Base-by-base conservation (phyloP, 2,797 vertebrate genomes). In the Geotria australis region DNA sequence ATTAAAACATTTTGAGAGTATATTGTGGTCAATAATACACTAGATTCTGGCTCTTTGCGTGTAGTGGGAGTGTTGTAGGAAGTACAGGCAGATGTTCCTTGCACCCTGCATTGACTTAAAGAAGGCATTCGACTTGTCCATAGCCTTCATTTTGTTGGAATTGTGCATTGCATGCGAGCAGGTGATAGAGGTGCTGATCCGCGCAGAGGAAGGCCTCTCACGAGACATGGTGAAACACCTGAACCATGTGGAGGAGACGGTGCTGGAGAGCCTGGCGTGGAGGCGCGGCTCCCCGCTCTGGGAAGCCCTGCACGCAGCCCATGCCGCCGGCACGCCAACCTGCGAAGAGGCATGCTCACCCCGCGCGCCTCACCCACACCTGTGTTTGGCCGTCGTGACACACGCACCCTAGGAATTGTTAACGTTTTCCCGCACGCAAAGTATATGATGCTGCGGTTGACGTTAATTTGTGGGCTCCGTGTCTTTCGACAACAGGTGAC, bases 171-270 rank as follows among this genome's bases (percentile, higher is more conserved):
- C 38, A 24, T 38, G 24, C 4, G 24, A 38, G 24, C 51, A 94
- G 88, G 88, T 95, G 48, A 95, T 98, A 4, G 89, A 98, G 66
- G 81, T 98, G 59, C 79, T 95, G 9, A 93, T 95, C 66, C 83
- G 88, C 2, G 82, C 85, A 3, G 89, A 95, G 66, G 88, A 98
- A 8, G 80, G 85, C 3, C 77, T 98, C 55, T 94, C 88, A 60
- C 76, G 89, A 59, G 89, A 95, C 69, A 88, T 91, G 81, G 85
- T 98, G 57, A 98, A 98, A 65, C 89, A 98, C 46, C 72, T 98
- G 57, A 98, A 96, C 65, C 77, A 71, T 62, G 77, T 94, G 0
- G 89, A 98, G 70, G 89, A 98, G 63, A 83, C 93, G 64, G 85
- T 98, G 49, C 73, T 98, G 47, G 89, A 98, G 69, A 83, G 76